A percentile compares a stretch with the other conserved stretches of the same genome.
Evolutionary conservation across 2,113 vertebrate species (phyloP).

Genomic region (Salminus brasiliensis): DNA sequence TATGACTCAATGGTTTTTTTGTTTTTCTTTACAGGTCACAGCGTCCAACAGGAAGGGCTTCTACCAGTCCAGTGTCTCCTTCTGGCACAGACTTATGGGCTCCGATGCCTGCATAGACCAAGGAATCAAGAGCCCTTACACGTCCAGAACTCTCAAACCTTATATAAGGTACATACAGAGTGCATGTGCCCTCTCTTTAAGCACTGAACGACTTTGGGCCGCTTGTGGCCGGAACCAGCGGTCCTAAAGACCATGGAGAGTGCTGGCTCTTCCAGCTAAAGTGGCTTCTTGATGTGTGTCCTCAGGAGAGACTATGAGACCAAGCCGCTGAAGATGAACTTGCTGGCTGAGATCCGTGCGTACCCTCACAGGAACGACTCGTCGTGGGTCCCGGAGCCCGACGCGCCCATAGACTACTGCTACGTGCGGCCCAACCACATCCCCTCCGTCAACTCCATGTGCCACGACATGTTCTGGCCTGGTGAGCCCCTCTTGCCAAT

Average conservation of each 20-base stretch:
- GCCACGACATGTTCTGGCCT: constrained; percentile 97
- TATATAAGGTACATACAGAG: constrained; percentile 93
- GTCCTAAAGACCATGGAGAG: not conserved
- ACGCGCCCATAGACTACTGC: constrained; percentile 92
- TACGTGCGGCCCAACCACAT: constrained; percentile 95
- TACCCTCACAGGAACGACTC: constrained; percentile 78
- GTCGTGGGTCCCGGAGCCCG: constrained; percentile 81
- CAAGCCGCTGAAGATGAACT: constrained; percentile 84
- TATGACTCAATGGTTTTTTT: not conserved
- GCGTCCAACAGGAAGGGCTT: constrained; percentile 76
- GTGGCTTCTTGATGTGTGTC: constrained; percentile 47
- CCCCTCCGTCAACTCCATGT: constrained; percentile 95
- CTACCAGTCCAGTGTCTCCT: constrained; percentile 79
- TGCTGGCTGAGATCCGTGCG: constrained; percentile 87
- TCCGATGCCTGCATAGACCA: constrained; percentile 84
- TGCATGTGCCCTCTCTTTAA: no score
- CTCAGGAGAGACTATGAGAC: constrained; percentile 92
- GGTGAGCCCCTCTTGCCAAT: constrained; percentile 81
- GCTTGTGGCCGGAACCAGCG: no score
- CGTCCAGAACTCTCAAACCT: constrained; percentile 90
- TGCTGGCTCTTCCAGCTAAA: no score
- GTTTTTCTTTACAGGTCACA: constrained; percentile 72
- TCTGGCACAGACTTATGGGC: constrained; percentile 90
- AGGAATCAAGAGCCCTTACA: constrained; percentile 93
- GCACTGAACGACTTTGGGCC: no score